These are phyloP conservation scores for Ptychoptera contaminata DNA, from an alignment of 2,888 invertebrate genomes.

Conservation along the genomic window DNA sequence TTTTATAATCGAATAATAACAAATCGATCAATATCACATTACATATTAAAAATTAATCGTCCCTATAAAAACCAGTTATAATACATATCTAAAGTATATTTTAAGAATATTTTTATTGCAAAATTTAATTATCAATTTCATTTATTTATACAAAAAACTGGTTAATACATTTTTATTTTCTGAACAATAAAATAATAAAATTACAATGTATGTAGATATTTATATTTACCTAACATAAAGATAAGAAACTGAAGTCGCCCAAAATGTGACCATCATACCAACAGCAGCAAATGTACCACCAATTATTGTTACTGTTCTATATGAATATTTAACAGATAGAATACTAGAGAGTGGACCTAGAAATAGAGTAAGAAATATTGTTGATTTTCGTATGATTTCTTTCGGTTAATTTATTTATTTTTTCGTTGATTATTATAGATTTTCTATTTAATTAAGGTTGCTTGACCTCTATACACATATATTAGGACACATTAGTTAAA, in stretches of 20 bases:
- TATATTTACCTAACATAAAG: conserved; percentile 56
- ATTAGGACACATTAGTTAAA: no score
- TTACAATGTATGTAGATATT: conserved; percentile 1
- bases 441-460: no score
- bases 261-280: conserved; percentile 72
- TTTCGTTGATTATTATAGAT: no score
- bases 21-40: no score
- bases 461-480: no score
- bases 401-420: no score
- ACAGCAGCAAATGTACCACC: conserved; percentile 69
- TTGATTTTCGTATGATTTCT: neutral
- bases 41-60: neutral
- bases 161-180: no score
- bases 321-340: conserved; percentile 69
- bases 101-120: no score
- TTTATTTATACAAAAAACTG: no score
- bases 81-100: neutral
- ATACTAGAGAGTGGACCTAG: conserved; percentile 74
- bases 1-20: no score
- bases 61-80: neutral
- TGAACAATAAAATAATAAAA: no score
- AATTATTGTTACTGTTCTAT: conserved; percentile 63
- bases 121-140: no score
- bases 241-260: conserved; percentile 61
- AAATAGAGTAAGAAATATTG: conserved; percentile 15